phyloP scores from a whole-genome alignment of 2,797 vertebrate genomes.

The Chiloscyllium punctatum region DNA sequence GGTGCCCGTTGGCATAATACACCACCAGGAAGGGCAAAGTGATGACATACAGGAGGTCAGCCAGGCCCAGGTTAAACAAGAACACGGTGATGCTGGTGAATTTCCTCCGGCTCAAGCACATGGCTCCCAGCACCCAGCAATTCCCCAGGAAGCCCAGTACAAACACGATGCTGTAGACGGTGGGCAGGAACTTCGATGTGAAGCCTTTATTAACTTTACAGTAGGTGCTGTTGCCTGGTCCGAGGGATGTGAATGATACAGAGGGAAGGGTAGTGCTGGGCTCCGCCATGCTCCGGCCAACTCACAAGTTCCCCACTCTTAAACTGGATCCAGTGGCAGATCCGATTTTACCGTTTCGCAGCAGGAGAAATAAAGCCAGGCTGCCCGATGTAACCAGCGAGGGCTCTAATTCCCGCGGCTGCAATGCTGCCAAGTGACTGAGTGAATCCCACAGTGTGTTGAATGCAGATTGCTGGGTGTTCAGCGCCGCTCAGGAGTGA shows the following conservation, averaged over 20 bases:
- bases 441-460: background rate
- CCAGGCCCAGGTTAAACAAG: slow-evolving; percentile 65
- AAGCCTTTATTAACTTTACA: slow-evolving; percentile 49
- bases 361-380: background rate
- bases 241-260: background rate
- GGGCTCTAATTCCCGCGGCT: background rate
- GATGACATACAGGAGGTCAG: slow-evolving; percentile 66
- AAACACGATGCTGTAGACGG: slow-evolving; percentile 58
- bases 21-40: slow-evolving; percentile 67
- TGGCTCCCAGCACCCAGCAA: slow-evolving; percentile 58
- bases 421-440: background rate
- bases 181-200: slow-evolving; percentile 55
- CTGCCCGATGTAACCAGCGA: background rate
- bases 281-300: background rate
- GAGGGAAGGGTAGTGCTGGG: background rate
- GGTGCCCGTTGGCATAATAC: slow-evolving; percentile 55
- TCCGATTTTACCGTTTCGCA: background rate
- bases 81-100: slow-evolving; percentile 56
- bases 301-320: background rate
- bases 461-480: background rate
- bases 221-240: background rate
- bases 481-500: background rate
- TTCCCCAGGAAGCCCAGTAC: slow-evolving; percentile 59
- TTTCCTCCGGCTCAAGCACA: slow-evolving; percentile 51
- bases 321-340: background rate